These are phyloP conservation scores for Metopia argyrocephala DNA, from an alignment of 2,888 invertebrate genomes.

Conservation along the genomic window DNA sequence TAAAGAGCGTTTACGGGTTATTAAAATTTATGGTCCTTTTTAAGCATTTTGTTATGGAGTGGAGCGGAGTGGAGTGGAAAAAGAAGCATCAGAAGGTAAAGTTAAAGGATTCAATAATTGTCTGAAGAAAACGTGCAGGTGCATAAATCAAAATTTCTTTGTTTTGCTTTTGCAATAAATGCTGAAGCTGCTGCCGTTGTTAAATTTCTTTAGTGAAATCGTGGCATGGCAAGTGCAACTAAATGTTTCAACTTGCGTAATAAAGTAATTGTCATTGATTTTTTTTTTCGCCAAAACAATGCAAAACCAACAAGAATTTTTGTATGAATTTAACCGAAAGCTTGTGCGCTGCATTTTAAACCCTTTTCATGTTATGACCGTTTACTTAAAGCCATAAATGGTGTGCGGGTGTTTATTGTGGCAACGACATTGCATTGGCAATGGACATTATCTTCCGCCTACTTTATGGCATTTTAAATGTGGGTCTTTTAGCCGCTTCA, in stretches of 20 bases:
- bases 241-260: slow-evolving; percentile 59
- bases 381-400: slow-evolving; percentile 43
- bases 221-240: slow-evolving; percentile 49
- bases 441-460: background rate
- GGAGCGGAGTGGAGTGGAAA: background rate
- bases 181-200: background rate
- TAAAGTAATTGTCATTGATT: slow-evolving; percentile 57
- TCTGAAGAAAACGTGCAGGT: slow-evolving; percentile 47
- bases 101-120: slow-evolving; percentile 31
- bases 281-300: background rate
- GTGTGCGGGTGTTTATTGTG: slow-evolving; percentile 59
- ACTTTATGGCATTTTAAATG: slow-evolving; percentile 17
- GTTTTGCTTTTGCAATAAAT: slow-evolving; percentile 11
- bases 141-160: slow-evolving; percentile 58
- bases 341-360: background rate
- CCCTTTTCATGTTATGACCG: background rate
- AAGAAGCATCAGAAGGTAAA: background rate
- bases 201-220: slow-evolving; percentile 18
- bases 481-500: background rate
- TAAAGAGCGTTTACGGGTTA: no score
- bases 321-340: background rate
- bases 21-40: slow-evolving; percentile 43
- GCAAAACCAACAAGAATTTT: background rate
- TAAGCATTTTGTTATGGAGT: background rate
- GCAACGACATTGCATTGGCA: background rate